A percentile compares a stretch with the other conserved stretches of the same genome.
phyloP scores from a whole-genome alignment of 2,888 invertebrate genomes.

The Agrenia bidenticulata region DNA sequence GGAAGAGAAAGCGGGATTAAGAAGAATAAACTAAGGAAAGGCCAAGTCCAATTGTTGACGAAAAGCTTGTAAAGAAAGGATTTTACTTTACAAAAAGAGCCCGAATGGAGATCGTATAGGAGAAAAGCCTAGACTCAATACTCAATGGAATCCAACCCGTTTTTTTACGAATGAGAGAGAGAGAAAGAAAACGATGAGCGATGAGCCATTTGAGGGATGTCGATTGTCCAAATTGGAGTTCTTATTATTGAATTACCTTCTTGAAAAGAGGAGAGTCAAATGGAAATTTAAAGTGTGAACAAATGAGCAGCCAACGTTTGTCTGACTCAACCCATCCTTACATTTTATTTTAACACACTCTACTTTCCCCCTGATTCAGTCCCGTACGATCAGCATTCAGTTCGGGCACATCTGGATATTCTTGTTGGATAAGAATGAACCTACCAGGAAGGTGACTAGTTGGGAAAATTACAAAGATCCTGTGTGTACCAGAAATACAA shows the following conservation, averaged over 20 bases:
- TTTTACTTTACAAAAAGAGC: too few relatives aligned
- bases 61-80: too few relatives aligned
- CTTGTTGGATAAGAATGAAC: too few relatives aligned
- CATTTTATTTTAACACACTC: not conserved
- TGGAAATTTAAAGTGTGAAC: conserved; percentile 42
- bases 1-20: not conserved
- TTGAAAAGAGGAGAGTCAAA: conserved; percentile 33
- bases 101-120: not conserved
- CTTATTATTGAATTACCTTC: conserved; percentile 38
- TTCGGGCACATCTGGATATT: too few relatives aligned
- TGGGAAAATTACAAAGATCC: too few relatives aligned
- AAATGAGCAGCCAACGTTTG: conserved; percentile 14
- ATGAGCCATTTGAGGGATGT: conserved; percentile 30
- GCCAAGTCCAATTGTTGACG: too few relatives aligned
- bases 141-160: not conserved
- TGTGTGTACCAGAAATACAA: too few relatives aligned
- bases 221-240: conserved; percentile 38
- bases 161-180: not conserved
- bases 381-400: too few relatives aligned
- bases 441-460: too few relatives aligned
- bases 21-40: too few relatives aligned
- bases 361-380: not conserved
- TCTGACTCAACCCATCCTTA: not conserved
- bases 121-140: not conserved
- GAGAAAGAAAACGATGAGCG: conserved; percentile 9